phyloP scores from a whole-genome alignment of 2,113 vertebrate genomes.

The Onychostoma macrolepis region DNA sequence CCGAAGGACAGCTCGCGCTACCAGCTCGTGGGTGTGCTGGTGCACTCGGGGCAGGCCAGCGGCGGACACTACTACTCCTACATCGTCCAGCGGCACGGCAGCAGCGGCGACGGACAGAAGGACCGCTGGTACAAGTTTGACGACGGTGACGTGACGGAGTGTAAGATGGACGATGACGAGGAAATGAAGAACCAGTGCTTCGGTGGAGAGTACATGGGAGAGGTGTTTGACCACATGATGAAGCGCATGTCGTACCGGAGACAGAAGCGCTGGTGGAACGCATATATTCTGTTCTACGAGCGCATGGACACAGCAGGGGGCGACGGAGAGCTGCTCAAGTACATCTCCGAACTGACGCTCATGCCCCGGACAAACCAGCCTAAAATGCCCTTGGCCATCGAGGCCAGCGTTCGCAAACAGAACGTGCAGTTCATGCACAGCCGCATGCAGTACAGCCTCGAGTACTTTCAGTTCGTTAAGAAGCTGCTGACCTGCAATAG shows the following conservation, averaged over 20 bases:
- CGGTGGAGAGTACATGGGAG: slow-evolving; percentile 98
- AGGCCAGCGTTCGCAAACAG: slow-evolving; percentile 96
- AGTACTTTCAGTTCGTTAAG: slow-evolving; percentile 99
- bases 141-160: slow-evolving; percentile 96
- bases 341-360: slow-evolving; percentile 89
- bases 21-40: slow-evolving; percentile 93
- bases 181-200: slow-evolving; percentile 99
- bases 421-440: slow-evolving; percentile 99
- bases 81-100: slow-evolving; percentile 93
- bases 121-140: slow-evolving; percentile 99
- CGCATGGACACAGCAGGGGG: slow-evolving; percentile 93
- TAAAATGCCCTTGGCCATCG: slow-evolving; percentile 95
- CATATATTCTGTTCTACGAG: slow-evolving; percentile 98
- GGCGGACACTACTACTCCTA: slow-evolving; percentile 98
- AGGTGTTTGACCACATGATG: slow-evolving; percentile 99
- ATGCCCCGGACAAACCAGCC: slow-evolving; percentile 89
- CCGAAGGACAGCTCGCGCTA: slow-evolving; percentile 91
- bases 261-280: slow-evolving; percentile 99
- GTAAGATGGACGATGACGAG: slow-evolving; percentile 99
- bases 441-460: slow-evolving; percentile 98
- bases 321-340: slow-evolving; percentile 90
- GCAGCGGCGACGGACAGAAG: slow-evolving; percentile 89
- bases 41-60: slow-evolving; percentile 97
- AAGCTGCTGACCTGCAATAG: slow-evolving; percentile 98
- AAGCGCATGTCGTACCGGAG: slow-evolving; percentile 97